These are phyloP conservation scores for Megaceryle maxima DNA, from an alignment of 2,113 vertebrate genomes.

Conservation along the genomic window DNA sequence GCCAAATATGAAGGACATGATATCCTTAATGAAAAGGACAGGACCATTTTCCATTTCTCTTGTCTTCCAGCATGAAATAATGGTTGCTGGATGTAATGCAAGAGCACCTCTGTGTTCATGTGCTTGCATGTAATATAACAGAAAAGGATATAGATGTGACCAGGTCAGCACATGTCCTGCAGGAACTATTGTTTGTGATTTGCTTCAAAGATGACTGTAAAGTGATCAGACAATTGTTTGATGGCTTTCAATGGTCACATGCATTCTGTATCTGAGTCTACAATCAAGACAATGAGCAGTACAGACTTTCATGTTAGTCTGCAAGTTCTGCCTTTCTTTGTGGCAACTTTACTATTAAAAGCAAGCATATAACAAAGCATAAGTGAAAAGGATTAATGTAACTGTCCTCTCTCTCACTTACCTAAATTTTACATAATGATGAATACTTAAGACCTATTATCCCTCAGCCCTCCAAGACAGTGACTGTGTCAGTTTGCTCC, in stretches of 20 bases:
- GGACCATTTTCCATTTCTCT: neutral
- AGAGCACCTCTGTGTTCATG: neutral
- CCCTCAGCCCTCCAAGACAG: neutral
- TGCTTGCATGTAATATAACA: neutral
- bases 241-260: neutral
- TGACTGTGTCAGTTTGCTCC: neutral
- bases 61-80: neutral
- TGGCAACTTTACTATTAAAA: neutral
- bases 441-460: neutral
- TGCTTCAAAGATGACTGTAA: neutral
- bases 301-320: rapidly evolving
- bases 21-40: neutral
- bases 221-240: neutral
- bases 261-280: neutral
- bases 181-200: neutral
- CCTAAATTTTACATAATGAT: neutral
- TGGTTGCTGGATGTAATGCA: neutral
- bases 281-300: neutral
- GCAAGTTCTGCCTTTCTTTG: neutral
- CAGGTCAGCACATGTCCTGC: neutral
- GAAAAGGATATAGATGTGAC: neutral
- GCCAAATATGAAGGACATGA: neutral
- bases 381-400: neutral
- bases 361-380: neutral
- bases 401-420: neutral